Evolutionary conservation across 2,888 invertebrate genomes (phyloP), one percentile per base, ranked within the genome.

Genomic region (Dryococelus australis): DNA sequence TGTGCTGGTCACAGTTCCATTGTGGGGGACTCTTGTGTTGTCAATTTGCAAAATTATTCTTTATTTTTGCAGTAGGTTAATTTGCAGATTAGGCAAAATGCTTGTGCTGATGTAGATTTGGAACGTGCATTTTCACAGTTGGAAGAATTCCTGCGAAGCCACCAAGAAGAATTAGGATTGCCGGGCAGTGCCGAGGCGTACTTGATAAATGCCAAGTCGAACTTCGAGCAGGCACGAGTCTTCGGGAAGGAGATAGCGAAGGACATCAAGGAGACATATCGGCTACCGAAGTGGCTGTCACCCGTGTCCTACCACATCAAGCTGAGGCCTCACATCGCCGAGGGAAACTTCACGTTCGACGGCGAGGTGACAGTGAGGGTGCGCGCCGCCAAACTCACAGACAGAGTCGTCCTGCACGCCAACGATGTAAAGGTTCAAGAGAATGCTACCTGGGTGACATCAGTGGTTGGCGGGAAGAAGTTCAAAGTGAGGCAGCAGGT

Each of bases 261-360:
- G 65, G 65, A 8, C 1, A n/a, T 65, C 24, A 65, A 83, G 43
- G 8, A 28, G 43, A 83, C 43, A 13, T 83, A 83, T 35, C 83
- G 83, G 20, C 83, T 83, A 8, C 83, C 83, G 24, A 83, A 5
- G 43, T 35, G 27, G 20, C 28, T 83, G 35, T 9, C 83, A 3
- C 83, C 83, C 8, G 12, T 24, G 83, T 35, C 28, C 16, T 83
- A 83, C 35, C 16, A 8, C 83, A 35, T 83, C 83, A 83, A 43
- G 2, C 35, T 83, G 12, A 83, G 35, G 8, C 83, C 83, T 0
- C 35, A 83, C 35, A 26, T 83, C 35, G 9, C 16, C 16, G 83
- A 83, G 83, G 83, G 43, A 26, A 83, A 43, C 28, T 83, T 83
- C 83, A 83, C 28, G 27, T 83, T 83, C 83, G 28, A 28, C 83